Conservation (phyloP, 1,140 invertebrate genomes). For the Drosophila baimaii region DNA sequence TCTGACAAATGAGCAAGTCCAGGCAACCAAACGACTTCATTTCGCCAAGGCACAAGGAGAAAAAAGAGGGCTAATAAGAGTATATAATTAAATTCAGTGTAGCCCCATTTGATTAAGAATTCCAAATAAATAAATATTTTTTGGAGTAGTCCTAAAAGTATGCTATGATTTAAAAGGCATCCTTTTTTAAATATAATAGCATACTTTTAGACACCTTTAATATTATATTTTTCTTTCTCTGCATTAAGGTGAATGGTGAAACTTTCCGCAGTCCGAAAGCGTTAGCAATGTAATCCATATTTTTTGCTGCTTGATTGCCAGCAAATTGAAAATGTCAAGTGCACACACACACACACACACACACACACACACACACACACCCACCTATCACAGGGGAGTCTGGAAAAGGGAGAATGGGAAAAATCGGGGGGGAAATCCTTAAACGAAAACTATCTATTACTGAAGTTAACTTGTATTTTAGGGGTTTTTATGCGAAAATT, state of each 20-base stretch:
- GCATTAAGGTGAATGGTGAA: constrained; percentile 4
- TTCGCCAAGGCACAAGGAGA: not conserved
- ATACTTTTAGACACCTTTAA: not conserved
- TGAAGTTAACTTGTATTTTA: not conserved
- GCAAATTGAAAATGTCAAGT: constrained; percentile 80
- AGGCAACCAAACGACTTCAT: constrained; percentile 26
- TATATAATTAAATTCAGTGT: not conserved
- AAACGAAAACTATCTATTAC: not conserved
- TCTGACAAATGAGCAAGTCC: constrained; percentile 36
- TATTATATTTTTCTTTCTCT: constrained; percentile 1
- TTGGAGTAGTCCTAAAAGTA: too few relatives aligned
- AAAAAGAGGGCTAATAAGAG: not conserved
- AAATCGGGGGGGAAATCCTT: not conserved
- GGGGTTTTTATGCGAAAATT: not conserved
- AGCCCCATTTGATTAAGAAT: too few relatives aligned
- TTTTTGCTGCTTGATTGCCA: constrained; percentile 66
- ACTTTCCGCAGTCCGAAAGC: constrained; percentile 28
- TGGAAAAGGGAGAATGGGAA: not conserved
- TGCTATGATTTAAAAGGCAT: not conserved
- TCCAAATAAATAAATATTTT: too few relatives aligned
- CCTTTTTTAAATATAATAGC: too few relatives aligned
- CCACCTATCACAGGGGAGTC: not conserved
- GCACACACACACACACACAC: too few relatives aligned
- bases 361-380: constrained; percentile 38
- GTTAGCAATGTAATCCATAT: constrained; percentile 73